A percentile compares a stretch with the other conserved stretches of the same genome.
phyloP scores from a whole-genome alignment of 2,113 vertebrate species.

The Hassar affinis region DNA sequence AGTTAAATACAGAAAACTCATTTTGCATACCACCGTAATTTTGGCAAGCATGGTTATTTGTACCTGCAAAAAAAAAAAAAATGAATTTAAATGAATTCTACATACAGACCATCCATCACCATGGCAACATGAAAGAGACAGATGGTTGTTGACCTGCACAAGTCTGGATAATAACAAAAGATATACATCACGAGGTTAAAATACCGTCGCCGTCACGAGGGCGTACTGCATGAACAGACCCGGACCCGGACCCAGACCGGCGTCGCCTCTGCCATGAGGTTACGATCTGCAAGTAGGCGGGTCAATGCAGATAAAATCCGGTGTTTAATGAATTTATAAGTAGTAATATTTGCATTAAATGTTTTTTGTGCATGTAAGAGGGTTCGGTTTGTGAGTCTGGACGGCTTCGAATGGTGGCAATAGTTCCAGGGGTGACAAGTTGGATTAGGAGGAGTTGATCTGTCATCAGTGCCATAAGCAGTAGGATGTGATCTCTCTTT shows the following conservation, averaged over 20 bases:
- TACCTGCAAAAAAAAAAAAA: neutral
- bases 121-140: neutral
- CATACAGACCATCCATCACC: neutral
- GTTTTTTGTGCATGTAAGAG: neutral
- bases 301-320: neutral
- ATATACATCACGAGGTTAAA: neutral
- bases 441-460: constrained; percentile 1
- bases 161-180: neutral
- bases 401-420: neutral
- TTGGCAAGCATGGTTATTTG: neutral
- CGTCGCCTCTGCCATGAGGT: neutral
- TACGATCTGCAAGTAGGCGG: neutral
- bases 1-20: neutral
- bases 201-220: neutral
- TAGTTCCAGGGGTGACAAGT: neutral
- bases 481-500: constrained; percentile 36
- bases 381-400: neutral
- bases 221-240: neutral
- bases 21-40: too few relatives aligned
- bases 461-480: neutral
- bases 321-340: neutral
- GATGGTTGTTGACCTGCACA: neutral
- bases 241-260: too few relatives aligned
- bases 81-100: neutral
- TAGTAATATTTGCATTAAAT: neutral